phyloP scores from a whole-genome alignment of 1,140 invertebrate genomes.

The Asbolus verrucosus region DNA sequence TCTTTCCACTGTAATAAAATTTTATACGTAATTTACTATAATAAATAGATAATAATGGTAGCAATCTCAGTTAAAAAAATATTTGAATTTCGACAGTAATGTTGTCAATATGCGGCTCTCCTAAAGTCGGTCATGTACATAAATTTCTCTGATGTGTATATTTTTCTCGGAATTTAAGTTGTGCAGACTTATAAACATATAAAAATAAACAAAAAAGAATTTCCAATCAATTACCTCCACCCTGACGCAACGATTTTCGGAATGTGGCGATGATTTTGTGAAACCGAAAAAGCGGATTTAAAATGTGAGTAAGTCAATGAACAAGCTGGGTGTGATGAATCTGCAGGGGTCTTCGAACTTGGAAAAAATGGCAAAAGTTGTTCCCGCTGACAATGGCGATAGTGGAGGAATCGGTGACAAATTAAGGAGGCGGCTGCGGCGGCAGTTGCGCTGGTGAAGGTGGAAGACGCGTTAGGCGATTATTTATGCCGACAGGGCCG shows the following conservation, averaged over 20 bases:
- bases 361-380: conserved; percentile 15
- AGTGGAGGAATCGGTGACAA: conserved; percentile 22
- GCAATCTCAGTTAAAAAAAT: neutral
- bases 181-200: conserved; percentile 14
- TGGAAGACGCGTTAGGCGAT: conserved; percentile 52
- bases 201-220: conserved; percentile 9
- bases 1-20: neutral
- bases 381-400: conserved; percentile 1
- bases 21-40: conserved; percentile 7
- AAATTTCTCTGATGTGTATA: conserved; percentile 7
- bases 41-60: too few species aligned
- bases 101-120: conserved; percentile 16
- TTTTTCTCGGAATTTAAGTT: conserved; percentile 21
- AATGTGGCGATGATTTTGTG: too few species aligned
- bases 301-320: conserved; percentile 5
- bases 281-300: neutral
- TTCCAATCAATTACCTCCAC: neutral
- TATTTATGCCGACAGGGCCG: conserved; percentile 52
- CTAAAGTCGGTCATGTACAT: neutral
- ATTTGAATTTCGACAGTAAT: neutral
- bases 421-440: conserved; percentile 32
- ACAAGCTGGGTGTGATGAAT: conserved; percentile 17
- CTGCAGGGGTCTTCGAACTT: conserved; percentile 28
- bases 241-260: neutral
- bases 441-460: conserved; percentile 29